Conservation (phyloP, 1,140 invertebrate genomes). For the Palaemon carinicauda region DNA sequence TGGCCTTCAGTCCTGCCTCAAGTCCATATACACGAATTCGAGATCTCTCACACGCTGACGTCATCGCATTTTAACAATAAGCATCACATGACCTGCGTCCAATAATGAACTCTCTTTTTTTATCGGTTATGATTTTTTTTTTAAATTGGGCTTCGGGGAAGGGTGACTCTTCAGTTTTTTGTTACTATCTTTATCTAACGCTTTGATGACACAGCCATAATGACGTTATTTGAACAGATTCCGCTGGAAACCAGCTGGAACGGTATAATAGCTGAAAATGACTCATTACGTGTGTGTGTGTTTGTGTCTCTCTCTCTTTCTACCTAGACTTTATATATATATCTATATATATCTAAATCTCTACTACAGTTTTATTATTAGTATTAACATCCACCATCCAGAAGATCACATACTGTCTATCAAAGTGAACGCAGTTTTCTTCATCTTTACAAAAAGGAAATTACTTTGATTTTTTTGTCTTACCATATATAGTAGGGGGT, state of each 20-base stretch:
- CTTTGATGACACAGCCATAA: slow-evolving; percentile 21
- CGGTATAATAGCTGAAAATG: slow-evolving; percentile 10
- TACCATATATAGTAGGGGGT: slow-evolving; percentile 9
- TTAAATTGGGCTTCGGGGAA: too few species aligned
- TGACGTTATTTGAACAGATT: not conserved
- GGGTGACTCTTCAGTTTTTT: not conserved
- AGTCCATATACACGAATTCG: too few species aligned
- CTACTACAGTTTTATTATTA: not conserved
- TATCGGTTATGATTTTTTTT: too few species aligned
- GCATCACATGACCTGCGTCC: too few species aligned
- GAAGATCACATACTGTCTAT: slow-evolving; percentile 1
- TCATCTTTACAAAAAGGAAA: slow-evolving; percentile 7
- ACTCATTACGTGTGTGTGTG: not conserved
- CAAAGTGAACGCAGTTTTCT: not conserved
- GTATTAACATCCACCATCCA: slow-evolving; percentile 10
- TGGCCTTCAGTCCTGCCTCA: too few species aligned
- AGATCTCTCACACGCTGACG: too few species aligned
- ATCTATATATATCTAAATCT: not conserved
- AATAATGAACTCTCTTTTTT: too few species aligned
- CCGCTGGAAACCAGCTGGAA: not conserved
- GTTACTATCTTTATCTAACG: not conserved
- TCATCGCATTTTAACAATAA: too few species aligned
- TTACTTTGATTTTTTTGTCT: slow-evolving; percentile 19
- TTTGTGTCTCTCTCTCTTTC: too few species aligned
- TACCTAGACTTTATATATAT: too few species aligned